These are phyloP conservation scores for Zygaena filipendulae DNA, from an alignment of 2,888 invertebrate species.

Conservation along the genomic window DNA sequence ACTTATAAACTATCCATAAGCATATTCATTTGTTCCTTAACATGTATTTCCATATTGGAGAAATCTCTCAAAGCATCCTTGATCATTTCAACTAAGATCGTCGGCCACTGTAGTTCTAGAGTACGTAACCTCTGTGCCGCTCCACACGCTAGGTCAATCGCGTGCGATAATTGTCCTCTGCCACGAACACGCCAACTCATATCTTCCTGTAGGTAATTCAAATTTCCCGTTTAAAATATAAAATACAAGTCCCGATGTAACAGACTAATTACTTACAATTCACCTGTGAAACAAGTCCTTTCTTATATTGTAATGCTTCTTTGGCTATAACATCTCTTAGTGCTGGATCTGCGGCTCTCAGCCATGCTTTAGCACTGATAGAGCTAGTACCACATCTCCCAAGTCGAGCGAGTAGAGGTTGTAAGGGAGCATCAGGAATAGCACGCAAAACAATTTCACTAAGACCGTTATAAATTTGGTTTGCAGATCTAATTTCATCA, in stretches of 20 bases:
- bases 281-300: conserved; percentile 67
- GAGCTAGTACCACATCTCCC: conserved; percentile 63
- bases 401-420: conserved; percentile 78
- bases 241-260: too few species aligned
- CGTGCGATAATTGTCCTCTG: conserved; percentile 73
- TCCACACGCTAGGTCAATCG: conserved; percentile 79
- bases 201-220: conserved; percentile 70
- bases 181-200: conserved; percentile 79
- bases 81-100: conserved; percentile 79
- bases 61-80: conserved; percentile 83
- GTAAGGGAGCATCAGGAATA: conserved; percentile 80
- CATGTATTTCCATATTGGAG: conserved; percentile 82
- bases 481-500: conserved; percentile 75
- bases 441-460: conserved; percentile 84
- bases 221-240: neutral
- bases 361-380: conserved; percentile 75
- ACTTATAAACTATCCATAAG: conserved; percentile 46
- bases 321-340: conserved; percentile 85
- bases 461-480: conserved; percentile 77
- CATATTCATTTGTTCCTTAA: conserved; percentile 73
- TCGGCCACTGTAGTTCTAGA: conserved; percentile 82
- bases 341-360: conserved; percentile 78
- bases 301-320: conserved; percentile 85
- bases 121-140: conserved; percentile 81
- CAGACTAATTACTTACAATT: too few species aligned